Evolutionary conservation across 2,888 invertebrate species (phyloP).

Genomic region (Heliconius cydno): DNA sequence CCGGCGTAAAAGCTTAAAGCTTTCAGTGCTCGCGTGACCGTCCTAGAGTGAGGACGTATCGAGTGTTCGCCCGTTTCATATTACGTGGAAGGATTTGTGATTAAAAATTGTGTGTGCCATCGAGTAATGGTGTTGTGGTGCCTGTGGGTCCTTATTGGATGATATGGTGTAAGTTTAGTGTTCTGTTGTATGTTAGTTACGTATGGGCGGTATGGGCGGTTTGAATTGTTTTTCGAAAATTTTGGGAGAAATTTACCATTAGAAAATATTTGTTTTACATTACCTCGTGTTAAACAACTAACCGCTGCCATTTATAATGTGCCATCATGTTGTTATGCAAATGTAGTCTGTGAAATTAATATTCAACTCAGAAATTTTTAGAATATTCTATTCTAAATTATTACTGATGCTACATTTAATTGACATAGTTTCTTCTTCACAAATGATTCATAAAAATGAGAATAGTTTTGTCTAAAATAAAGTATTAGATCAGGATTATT

Average conservation of each 20-base stretch:
- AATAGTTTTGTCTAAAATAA: conserved; percentile 20
- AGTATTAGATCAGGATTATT: conserved; percentile 32
- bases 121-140: conserved; percentile 9
- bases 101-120: conserved; percentile 19
- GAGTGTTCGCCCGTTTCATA: conserved; percentile 27
- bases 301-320: not conserved
- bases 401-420: not conserved
- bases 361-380: not conserved
- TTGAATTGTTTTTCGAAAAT: not conserved
- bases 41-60: conserved; percentile 49
- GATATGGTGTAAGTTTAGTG: conserved; percentile 19
- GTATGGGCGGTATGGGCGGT: not conserved
- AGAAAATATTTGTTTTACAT: conserved; percentile 11
- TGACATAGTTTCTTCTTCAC: not conserved
- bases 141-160: conserved; percentile 5
- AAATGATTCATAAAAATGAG: conserved; percentile 10
- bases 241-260: not conserved
- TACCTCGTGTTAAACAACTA: not conserved
- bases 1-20: conserved; percentile 55
- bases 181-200: not conserved
- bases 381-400: not conserved
- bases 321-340: not conserved
- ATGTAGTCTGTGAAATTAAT: not conserved
- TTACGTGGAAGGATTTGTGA: conserved; percentile 30
- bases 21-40: conserved; percentile 60